phyloP scores from a whole-genome alignment of 2,888 invertebrate genomes.

The Homarus gammarus region DNA sequence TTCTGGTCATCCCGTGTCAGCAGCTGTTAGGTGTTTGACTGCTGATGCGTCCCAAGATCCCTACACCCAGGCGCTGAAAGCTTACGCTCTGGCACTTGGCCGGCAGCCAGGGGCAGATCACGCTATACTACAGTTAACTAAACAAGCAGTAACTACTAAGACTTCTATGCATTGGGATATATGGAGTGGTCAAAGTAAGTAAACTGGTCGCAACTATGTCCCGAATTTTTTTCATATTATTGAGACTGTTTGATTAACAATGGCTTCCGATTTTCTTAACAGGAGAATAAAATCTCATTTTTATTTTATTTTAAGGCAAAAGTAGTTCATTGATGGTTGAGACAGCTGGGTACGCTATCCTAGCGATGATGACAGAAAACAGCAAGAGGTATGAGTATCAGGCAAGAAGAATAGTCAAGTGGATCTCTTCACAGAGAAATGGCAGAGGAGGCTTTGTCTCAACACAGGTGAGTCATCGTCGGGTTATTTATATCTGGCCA shows the following conservation, averaged over 20 bases:
- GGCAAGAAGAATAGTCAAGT: conserved; percentile 84
- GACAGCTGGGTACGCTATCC: conserved; percentile 40
- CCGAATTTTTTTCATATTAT: background rate
- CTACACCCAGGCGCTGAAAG: conserved; percentile 82
- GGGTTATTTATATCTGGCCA: background rate
- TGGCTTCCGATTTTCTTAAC: no score
- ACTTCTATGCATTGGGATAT: conserved; percentile 81
- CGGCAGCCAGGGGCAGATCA: conserved; percentile 80
- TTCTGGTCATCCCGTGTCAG: conserved; percentile 81
- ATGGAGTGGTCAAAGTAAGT: background rate
- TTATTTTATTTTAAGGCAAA: background rate
- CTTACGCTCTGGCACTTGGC: conserved; percentile 82
- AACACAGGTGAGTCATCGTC: conserved; percentile 26
- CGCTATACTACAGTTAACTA: conserved; percentile 80
- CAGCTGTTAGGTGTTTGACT: conserved; percentile 81
- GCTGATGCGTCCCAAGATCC: conserved; percentile 77
- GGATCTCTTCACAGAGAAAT: conserved; percentile 86
- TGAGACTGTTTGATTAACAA: background rate
- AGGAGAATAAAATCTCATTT: background rate
- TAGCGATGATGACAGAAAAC: conserved; percentile 34
- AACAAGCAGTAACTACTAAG: conserved; percentile 79
- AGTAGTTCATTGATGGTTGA: conserved; percentile 31
- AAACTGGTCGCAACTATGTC: background rate
- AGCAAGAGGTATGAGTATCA: conserved; percentile 72
- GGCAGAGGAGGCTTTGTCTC: conserved; percentile 87